phyloP scores from a whole-genome alignment of 2,888 invertebrate species.

The Papilio elwesi region DNA sequence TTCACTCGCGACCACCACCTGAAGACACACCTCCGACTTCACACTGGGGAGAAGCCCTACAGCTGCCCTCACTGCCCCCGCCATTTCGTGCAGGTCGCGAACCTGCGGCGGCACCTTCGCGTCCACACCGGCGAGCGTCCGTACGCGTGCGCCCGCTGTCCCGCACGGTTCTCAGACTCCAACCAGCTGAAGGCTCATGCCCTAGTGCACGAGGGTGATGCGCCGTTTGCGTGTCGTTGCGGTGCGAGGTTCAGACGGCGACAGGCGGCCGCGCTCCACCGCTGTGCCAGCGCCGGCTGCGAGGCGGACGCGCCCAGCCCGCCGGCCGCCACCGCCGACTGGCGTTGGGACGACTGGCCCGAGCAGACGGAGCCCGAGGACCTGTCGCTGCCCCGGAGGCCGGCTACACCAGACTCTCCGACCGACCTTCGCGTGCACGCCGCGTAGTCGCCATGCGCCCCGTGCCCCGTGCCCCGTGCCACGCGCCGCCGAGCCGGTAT shows the following conservation, averaged over 20 bases:
- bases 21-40: constrained; percentile 96
- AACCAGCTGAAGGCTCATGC: constrained; percentile 96
- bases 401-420: constrained; percentile 80
- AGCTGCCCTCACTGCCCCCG: constrained; percentile 96
- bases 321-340: constrained; percentile 74
- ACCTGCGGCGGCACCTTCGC: constrained; percentile 93
- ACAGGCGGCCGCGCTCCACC: constrained; percentile 94
- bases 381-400: constrained; percentile 87
- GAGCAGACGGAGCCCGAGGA: constrained; percentile 97
- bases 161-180: constrained; percentile 94
- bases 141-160: constrained; percentile 93
- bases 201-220: constrained; percentile 95
- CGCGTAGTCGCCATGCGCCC: constrained; percentile 68
- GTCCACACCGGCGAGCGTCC: constrained; percentile 97
- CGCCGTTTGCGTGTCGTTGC: constrained; percentile 94
- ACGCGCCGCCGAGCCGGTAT: constrained; percentile 85
- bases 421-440: constrained; percentile 80
- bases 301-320: constrained; percentile 75
- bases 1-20: constrained; percentile 97
- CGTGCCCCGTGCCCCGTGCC: constrained; percentile 56
- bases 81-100: constrained; percentile 97
- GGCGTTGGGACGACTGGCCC: constrained; percentile 85
- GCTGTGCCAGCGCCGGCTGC: constrained; percentile 85
- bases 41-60: constrained; percentile 97
- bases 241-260: constrained; percentile 91